phyloP scores from a whole-genome alignment of 2,113 vertebrate species.

The Rhinogobius similis region DNA sequence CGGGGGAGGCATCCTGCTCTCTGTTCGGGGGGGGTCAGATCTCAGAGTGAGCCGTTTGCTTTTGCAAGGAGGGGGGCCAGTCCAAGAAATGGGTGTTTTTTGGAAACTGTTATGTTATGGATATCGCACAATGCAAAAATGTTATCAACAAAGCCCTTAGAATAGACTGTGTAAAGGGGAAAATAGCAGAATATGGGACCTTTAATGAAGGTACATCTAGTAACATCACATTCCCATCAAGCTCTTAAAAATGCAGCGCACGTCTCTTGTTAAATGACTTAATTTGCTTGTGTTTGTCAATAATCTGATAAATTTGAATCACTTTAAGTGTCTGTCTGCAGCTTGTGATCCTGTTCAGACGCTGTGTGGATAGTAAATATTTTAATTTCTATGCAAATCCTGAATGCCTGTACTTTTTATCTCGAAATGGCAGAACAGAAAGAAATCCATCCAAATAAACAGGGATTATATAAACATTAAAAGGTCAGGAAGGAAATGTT shows the following conservation, averaged over 20 bases:
- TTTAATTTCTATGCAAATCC: constrained; percentile 77
- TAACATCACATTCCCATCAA: neutral
- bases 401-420: constrained; percentile 55
- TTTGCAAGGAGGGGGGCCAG: too few relatives aligned
- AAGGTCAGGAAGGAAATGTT: constrained; percentile 46
- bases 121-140: too few relatives aligned
- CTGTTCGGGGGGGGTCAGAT: too few relatives aligned
- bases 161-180: too few relatives aligned
- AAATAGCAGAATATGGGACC: too few relatives aligned
- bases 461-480: constrained; percentile 47
- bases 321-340: constrained; percentile 26
- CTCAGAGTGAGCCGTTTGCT: too few relatives aligned
- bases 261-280: constrained; percentile 35
- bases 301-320: constrained; percentile 37
- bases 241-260: constrained; percentile 29
- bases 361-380: constrained; percentile 44
- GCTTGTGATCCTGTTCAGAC: constrained; percentile 50
- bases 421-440: constrained; percentile 50
- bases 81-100: too few relatives aligned
- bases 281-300: constrained; percentile 41
- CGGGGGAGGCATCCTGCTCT: too few relatives aligned
- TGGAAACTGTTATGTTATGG: too few relatives aligned
- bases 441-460: constrained; percentile 20
- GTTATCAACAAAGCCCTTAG: too few relatives aligned
- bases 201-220: too few relatives aligned